Percentiles rank a stretch among this genome's conserved stretches.
phyloP scores from a whole-genome alignment of 2,888 invertebrate species.

The Clostera curtula region DNA sequence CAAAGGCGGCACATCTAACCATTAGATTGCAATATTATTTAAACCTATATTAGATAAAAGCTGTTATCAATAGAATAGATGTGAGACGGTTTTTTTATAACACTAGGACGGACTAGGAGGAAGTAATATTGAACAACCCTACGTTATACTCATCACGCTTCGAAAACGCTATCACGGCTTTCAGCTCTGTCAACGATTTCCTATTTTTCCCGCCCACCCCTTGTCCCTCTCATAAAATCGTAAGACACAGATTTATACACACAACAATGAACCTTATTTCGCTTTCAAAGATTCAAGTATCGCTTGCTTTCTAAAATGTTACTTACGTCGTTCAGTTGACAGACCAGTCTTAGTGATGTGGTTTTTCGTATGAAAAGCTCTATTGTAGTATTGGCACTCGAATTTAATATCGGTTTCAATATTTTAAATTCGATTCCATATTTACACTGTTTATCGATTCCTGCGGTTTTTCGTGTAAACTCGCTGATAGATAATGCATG shows the following conservation, averaged over 20 bases:
- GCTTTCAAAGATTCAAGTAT: not conserved
- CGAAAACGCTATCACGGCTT: slow-evolving; percentile 69
- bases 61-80: too few relatives aligned
- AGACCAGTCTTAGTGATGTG: slow-evolving; percentile 52
- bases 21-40: too few relatives aligned
- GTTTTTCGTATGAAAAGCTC: slow-evolving; percentile 66
- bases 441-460: slow-evolving; percentile 26
- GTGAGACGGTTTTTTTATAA: too few relatives aligned
- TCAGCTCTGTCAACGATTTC: slow-evolving; percentile 68
- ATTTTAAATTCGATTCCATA: slow-evolving; percentile 36
- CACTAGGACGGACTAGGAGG: too few relatives aligned
- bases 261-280: slow-evolving; percentile 10
- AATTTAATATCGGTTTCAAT: slow-evolving; percentile 55
- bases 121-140: slow-evolving; percentile 49
- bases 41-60: too few relatives aligned
- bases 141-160: slow-evolving; percentile 46
- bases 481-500: slow-evolving; percentile 22
- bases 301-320: slow-evolving; percentile 4
- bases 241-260: not conserved
- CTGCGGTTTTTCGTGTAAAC: slow-evolving; percentile 31
- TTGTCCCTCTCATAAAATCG: slow-evolving; percentile 3
- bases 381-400: slow-evolving; percentile 54
- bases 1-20: too few relatives aligned
- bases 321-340: slow-evolving; percentile 24
- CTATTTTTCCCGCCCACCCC: slow-evolving; percentile 58